These are phyloP conservation scores for Agraylea sexmaculata DNA, from an alignment of 1,140 invertebrate species.

Conservation along the genomic window DNA sequence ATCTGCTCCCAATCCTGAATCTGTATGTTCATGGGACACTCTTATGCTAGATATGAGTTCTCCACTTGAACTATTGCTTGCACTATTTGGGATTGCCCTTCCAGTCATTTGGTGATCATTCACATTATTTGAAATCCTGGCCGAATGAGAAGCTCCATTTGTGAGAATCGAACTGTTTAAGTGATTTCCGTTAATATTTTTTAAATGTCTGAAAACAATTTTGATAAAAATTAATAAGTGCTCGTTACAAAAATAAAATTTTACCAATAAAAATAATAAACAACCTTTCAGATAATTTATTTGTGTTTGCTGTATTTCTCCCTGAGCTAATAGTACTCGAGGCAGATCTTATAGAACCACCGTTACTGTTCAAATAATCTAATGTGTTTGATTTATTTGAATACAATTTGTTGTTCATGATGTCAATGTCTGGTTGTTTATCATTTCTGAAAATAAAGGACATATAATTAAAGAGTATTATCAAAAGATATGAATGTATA, in stretches of 20 bases:
- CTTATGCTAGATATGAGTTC: constrained; percentile 39
- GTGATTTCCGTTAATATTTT: constrained; percentile 14
- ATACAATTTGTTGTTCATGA: constrained; percentile 12
- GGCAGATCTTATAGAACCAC: constrained; percentile 36
- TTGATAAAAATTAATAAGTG: constrained; percentile 4
- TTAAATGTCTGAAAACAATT: constrained; percentile 13
- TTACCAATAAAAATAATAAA: too few relatives aligned
- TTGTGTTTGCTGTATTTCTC: constrained; percentile 19
- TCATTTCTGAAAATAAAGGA: constrained; percentile 8
- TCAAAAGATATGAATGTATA: background rate
- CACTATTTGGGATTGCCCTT: constrained; percentile 32
- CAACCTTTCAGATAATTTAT: constrained; percentile 17
- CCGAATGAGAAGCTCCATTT: background rate
- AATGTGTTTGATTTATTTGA: constrained; percentile 16
- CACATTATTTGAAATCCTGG: constrained; percentile 3
- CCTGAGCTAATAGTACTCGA: constrained; percentile 35
- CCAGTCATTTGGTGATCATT: constrained; percentile 20
- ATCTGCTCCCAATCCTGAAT: constrained; percentile 54
- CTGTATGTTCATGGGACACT: constrained; percentile 53
- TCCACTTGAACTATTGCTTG: constrained; percentile 39
- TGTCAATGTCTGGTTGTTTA: constrained; percentile 16
- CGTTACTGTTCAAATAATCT: constrained; percentile 31
- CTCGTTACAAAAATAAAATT: too few relatives aligned
- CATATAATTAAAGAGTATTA: background rate
- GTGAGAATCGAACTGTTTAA: background rate